These are phyloP conservation scores for Ptychochromis oligacanthus DNA, from an alignment of 2,113 vertebrate species.

Conservation along the genomic window DNA sequence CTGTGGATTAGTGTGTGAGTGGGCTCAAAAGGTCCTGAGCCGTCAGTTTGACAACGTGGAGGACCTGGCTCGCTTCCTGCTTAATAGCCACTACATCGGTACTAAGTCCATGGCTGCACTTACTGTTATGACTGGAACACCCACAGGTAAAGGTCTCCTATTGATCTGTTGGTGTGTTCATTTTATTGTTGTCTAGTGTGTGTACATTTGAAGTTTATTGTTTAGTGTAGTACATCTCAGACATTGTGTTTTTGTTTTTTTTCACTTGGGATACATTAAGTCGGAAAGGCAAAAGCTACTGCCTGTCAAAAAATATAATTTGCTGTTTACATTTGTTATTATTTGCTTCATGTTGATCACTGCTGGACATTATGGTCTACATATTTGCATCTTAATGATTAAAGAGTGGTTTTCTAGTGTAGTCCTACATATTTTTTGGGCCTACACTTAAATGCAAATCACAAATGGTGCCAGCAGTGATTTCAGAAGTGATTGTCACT, in stretches of 20 bases:
- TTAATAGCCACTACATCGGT: slow-evolving; percentile 97
- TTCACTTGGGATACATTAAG: neutral
- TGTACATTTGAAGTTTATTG: neutral
- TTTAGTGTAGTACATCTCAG: neutral
- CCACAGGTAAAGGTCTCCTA: slow-evolving; percentile 59
- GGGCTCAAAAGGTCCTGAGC: slow-evolving; percentile 98
- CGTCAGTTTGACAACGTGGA: slow-evolving; percentile 95
- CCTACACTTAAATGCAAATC: neutral
- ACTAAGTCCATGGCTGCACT: slow-evolving; percentile 97
- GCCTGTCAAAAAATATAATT: neutral
- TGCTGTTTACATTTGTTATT: neutral
- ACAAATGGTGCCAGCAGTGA: neutral
- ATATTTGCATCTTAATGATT: neutral
- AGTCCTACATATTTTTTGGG: neutral
- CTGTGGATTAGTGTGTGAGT: slow-evolving; percentile 96
- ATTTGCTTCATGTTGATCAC: no score
- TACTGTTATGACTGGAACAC: slow-evolving; percentile 93
- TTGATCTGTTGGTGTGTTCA: neutral
- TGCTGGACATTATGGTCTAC: no score
- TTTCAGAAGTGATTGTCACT: neutral
- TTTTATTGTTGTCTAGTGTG: neutral
- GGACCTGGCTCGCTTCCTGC: slow-evolving; percentile 96
- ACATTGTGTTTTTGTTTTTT: no score
- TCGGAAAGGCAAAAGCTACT: neutral
- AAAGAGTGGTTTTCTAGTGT: neutral